Base-by-base conservation (phyloP, 2,797 vertebrate species). In the Otolemur crassicaudatus region DNA sequence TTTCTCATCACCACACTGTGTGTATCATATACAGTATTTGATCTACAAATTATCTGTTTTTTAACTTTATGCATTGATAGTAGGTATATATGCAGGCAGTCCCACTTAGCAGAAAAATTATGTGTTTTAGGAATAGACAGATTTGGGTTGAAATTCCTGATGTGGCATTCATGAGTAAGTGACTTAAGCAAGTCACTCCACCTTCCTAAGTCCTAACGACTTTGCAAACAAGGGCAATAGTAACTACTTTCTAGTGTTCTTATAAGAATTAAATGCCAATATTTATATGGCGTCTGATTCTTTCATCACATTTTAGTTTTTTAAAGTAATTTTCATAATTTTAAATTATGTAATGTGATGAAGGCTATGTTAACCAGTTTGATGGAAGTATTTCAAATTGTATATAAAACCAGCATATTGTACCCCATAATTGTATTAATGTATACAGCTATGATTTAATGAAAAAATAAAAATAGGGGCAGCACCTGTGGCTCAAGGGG, bases 71-170 rank as follows among this genome's bases (percentile, higher is more conserved):
- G 25, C 20, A 58, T 3, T 75, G 58, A 34, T 90, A 23, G 29
- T 76, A 27, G 31, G 16, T 79, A 80, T 29, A 23, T 7, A 37
- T 80, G n/a, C 63, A 94, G 10, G 53, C 58, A 83, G 8, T 75
- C 13, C 53, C 91, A 8, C 37, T 10, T 16, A 61, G 77, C 79
- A 79, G 58, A 79, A 83, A 82, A 91, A 49, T 56, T 31, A 56
- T 0, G 6, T 60, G 7, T 85, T 96, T 85, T 85, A 61, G 40
- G 80, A 80, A 53, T n/a, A 83, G 53, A 46, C 29, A 86, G 34
- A 94, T 67, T 19, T 61, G 29, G 23, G 49, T 40, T 94, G 86
- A 95, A 97, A 92, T 91, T 7, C 16, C 13, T 91, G 49, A n/a
- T 27, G 16, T 34, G 16, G 22, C 16, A 40, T 82, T 63, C 60